Evolutionary conservation across 2,888 invertebrate genomes (phyloP).

Genomic region (Pristionchus maxplancki): DNA sequence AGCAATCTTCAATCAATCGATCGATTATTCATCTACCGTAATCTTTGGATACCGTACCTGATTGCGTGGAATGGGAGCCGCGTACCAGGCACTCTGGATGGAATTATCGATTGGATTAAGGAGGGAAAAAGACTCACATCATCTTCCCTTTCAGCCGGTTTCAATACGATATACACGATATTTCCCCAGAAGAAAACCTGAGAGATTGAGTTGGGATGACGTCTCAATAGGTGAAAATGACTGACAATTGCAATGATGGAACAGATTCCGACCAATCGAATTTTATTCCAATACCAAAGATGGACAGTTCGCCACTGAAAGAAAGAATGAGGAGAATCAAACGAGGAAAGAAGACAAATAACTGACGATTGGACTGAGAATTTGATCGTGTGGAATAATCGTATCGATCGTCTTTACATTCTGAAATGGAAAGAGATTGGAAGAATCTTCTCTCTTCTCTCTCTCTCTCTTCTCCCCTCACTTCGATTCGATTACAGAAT

Average conservation of each 20-base stretch:
- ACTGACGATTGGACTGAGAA: constrained; percentile 8
- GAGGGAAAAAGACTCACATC: neutral
- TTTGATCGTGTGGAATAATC: neutral
- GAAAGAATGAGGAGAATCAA: neutral
- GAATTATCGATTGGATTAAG: neutral
- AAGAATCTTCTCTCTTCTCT: no score
- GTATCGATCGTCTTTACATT: neutral
- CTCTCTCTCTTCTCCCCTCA: no score
- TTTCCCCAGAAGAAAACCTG: no score
- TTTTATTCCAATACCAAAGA: neutral
- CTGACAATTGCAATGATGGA: no score
- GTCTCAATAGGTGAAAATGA: no score
- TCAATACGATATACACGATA: no score
- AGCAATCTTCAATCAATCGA: no score
- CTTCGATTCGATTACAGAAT: constrained; percentile 19
- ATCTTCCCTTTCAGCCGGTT: no score
- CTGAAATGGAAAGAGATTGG: neutral
- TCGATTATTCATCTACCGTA: no score
- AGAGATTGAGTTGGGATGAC: no score
- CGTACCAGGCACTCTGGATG: constrained; percentile 28
- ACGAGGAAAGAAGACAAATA: neutral
- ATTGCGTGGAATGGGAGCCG: no score
- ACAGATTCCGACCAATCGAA: neutral
- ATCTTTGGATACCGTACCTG: no score
- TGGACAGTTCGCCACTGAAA: neutral